A percentile compares a stretch with the other conserved stretches of the same genome.
Evolutionary conservation across 1,140 invertebrate genomes (phyloP).

Genomic region (Hypothenemus hampei): DNA sequence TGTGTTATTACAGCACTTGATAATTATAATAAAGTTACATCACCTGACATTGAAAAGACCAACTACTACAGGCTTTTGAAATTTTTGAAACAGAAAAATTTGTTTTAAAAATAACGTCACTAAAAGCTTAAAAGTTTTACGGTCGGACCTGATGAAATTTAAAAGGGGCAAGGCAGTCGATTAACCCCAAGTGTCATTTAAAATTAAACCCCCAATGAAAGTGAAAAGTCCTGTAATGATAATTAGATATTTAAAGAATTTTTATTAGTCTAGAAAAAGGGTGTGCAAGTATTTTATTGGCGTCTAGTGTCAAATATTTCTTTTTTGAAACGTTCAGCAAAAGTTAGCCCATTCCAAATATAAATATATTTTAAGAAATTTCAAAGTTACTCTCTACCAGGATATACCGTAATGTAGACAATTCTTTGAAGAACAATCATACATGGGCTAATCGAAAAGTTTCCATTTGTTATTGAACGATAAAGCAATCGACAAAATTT

Average conservation of each 20-base stretch:
- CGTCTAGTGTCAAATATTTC: conserved; percentile 22
- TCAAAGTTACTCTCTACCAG: no score
- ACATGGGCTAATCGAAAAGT: no score
- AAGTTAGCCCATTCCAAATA: no score
- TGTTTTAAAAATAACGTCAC: conserved; percentile 19
- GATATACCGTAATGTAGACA: no score
- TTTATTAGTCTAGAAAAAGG: conserved; percentile 30
- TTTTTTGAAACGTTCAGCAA: no score
- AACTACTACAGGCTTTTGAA: background rate
- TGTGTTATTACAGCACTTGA: background rate
- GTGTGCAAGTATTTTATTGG: conserved; percentile 24
- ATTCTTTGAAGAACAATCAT: no score
- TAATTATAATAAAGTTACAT: background rate
- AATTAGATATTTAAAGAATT: conserved; percentile 32
- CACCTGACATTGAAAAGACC: background rate
- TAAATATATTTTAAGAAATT: no score
- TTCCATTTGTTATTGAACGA: no score
- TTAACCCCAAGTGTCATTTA: conserved; percentile 31
- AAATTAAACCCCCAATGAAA: conserved; percentile 31
- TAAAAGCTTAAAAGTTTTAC: conserved; percentile 25
- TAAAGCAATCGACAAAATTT: no score
- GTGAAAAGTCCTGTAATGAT: conserved; percentile 33
- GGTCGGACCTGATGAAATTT: conserved; percentile 26
- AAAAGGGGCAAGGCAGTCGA: conserved; percentile 29
- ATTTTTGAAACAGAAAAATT: conserved; percentile 13